These are phyloP conservation scores for Cataglyphis hispanica DNA, from an alignment of 1,140 invertebrate species.

Conservation along the genomic window DNA sequence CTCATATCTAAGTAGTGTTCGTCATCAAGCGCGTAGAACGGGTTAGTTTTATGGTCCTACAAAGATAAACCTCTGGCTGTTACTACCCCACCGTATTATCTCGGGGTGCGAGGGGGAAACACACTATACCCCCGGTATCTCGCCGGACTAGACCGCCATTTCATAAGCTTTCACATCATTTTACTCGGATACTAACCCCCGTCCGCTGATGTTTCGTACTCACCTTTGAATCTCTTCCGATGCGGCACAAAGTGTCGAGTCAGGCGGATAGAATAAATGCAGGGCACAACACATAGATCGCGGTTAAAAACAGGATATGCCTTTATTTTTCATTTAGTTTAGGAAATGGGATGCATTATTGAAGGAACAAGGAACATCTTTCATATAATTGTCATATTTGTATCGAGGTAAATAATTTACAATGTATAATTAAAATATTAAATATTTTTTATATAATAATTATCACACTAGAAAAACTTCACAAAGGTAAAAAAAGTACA, in stretches of 20 bases:
- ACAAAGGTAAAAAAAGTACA: too few relatives aligned
- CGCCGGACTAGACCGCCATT: conserved; percentile 72
- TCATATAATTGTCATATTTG: conserved; percentile 20
- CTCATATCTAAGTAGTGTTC: conserved; percentile 30
- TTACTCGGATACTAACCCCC: conserved; percentile 67
- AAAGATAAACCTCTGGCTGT: conserved; percentile 76
- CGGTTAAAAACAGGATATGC: neutral
- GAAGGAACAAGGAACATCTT: neutral
- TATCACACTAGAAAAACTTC: too few relatives aligned
- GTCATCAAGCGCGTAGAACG: conserved; percentile 70
- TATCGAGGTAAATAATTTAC: neutral
- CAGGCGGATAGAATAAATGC: conserved; percentile 49
- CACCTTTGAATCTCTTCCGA: conserved; percentile 69
- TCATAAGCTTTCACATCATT: conserved; percentile 77
- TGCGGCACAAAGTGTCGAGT: conserved; percentile 42
- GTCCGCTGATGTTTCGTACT: conserved; percentile 63
- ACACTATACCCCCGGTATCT: conserved; percentile 67
- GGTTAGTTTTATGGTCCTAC: conserved; percentile 76
- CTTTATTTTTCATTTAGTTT: conserved; percentile 48
- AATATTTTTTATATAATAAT: conserved; percentile 3
- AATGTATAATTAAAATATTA: neutral
- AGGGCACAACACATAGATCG: conserved; percentile 17
- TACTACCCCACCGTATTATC: conserved; percentile 75
- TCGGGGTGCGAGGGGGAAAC: conserved; percentile 68
- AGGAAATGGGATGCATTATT: neutral